Conservation (phyloP, 2,113 vertebrate species). For the Conger conger region DNA sequence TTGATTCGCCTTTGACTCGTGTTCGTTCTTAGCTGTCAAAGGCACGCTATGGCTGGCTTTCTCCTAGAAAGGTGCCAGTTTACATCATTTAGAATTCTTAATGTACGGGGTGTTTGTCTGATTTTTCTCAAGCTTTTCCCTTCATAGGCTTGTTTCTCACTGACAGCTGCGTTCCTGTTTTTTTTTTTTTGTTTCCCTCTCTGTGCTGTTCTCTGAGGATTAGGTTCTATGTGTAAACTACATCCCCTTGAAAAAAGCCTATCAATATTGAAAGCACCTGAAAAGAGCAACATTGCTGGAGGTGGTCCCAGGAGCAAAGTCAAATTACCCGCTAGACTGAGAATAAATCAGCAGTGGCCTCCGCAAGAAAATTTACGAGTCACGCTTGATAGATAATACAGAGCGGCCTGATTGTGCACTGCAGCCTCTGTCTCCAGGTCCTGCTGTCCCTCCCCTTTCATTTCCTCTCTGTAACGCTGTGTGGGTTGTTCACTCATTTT, state of each 20-base stretch:
- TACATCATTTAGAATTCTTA: neutral
- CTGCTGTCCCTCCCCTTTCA: slow-evolving; percentile 6
- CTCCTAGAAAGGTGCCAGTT: neutral
- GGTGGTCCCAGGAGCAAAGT: slow-evolving; percentile 45
- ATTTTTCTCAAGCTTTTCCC: neutral
- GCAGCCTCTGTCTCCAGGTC: slow-evolving; percentile 31
- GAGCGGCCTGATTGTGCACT: slow-evolving; percentile 35
- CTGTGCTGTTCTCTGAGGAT: neutral
- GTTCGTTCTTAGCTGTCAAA: neutral
- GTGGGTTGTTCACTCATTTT: slow-evolving; percentile 49
- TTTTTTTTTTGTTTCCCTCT: neutral
- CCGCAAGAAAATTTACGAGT: slow-evolving; percentile 56
- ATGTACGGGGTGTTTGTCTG: neutral
- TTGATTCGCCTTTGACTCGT: neutral
- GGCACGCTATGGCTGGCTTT: neutral
- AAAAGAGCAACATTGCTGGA: slow-evolving; percentile 13
- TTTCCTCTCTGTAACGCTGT: slow-evolving; percentile 39
- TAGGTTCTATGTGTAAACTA: neutral
- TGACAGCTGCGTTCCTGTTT: neutral
- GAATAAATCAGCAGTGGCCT: slow-evolving; percentile 56
- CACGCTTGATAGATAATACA: slow-evolving; percentile 63
- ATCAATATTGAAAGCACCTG: slow-evolving; percentile 15
- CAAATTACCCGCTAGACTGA: slow-evolving; percentile 55
- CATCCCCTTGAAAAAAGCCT: slow-evolving; percentile 1
- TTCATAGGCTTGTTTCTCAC: neutral